phyloP scores from a whole-genome alignment of 2,797 vertebrate genomes.

The Scyliorhinus canicula region DNA sequence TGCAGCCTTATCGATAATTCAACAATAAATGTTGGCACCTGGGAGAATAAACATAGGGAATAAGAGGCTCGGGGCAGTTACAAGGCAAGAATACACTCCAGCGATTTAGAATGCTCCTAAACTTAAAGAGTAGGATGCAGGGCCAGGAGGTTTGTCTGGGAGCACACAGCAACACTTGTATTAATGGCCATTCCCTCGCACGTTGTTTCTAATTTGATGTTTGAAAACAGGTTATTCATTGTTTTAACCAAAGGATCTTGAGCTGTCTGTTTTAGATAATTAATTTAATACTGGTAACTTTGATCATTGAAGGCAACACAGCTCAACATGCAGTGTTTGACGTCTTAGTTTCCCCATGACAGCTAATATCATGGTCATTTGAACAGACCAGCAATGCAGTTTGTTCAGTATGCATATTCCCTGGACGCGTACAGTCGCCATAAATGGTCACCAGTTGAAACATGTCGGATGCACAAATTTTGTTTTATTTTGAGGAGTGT shows the following conservation, averaged over 20 bases:
- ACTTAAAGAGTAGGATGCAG: not conserved
- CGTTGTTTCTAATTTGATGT: not conserved
- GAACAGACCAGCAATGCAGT: not conserved
- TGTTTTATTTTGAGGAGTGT: not conserved
- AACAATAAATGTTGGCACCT: not conserved
- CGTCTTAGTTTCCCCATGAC: not conserved
- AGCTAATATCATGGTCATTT: not conserved
- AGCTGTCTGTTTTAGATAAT: not conserved
- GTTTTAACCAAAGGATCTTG: not conserved
- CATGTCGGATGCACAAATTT: not conserved
- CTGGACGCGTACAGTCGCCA: not conserved
- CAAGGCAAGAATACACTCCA: not conserved
- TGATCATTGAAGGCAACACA: not conserved
- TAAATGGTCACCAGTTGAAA: not conserved
- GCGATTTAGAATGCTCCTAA: not conserved
- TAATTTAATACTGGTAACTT: not conserved
- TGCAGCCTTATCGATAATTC: not conserved
- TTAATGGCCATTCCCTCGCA: not conserved
- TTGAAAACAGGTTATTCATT: not conserved
- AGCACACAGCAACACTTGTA: not conserved
- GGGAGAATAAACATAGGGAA: not conserved
- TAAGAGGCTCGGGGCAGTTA: not conserved
- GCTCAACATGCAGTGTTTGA: not conserved
- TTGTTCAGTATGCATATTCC: not conserved
- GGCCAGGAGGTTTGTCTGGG: not conserved